Percentiles rank a stretch among this genome's conserved stretches.
Conservation (phyloP, 2,888 invertebrate genomes). For the Orchesella flavescens region DNA sequence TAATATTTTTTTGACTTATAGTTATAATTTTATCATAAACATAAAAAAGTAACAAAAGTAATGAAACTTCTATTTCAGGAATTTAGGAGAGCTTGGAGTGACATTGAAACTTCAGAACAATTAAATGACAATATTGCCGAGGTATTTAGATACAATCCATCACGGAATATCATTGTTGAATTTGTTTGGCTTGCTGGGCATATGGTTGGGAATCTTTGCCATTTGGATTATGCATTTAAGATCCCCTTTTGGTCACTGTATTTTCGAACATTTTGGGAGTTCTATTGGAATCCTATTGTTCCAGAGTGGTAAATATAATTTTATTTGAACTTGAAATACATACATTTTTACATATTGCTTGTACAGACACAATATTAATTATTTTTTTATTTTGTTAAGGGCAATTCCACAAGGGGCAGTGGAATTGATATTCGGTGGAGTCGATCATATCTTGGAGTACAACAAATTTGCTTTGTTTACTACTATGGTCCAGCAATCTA, state of each 20-base stretch:
- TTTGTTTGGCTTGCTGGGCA: constrained; percentile 48
- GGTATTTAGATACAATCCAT: not conserved
- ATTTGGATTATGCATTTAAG: not conserved
- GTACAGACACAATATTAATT: not conserved
- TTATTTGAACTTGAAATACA: not conserved
- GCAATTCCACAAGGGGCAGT: constrained; percentile 15
- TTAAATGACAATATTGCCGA: constrained; percentile 1
- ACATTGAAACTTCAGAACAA: not conserved
- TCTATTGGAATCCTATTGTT: constrained; percentile 35
- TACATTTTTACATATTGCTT: not conserved
- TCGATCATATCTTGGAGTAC: constrained; percentile 24
- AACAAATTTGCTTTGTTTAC: constrained; percentile 40
- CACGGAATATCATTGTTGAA: constrained; percentile 27
- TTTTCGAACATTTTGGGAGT: constrained; percentile 25
- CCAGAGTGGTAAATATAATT: constrained; percentile 40
- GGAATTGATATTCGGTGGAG: constrained; percentile 40
- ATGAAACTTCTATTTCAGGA: too few species aligned
- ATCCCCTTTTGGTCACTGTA: constrained; percentile 36
- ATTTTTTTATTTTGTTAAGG: constrained; percentile 1
- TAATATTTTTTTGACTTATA: not conserved
- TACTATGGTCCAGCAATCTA: not conserved
- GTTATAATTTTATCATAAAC: too few species aligned
- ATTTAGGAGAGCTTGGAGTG: not conserved
- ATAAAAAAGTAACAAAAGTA: too few species aligned
- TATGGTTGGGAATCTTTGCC: constrained; percentile 32